These are phyloP conservation scores for Trypoxylus dichotomus DNA, from an alignment of 1,140 invertebrate genomes.

Conservation along the genomic window DNA sequence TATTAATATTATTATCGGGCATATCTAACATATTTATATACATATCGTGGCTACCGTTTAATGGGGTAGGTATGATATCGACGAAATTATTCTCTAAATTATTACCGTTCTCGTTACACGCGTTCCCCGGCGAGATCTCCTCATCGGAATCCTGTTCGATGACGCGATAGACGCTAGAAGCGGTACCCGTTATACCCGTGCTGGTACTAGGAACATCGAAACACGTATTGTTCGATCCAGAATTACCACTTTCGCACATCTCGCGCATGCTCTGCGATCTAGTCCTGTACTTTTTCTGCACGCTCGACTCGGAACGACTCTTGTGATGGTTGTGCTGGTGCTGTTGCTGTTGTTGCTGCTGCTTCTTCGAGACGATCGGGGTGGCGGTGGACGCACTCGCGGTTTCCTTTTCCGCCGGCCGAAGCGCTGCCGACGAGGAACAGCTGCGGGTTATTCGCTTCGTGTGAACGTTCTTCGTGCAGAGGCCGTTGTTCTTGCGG, in stretches of 20 bases:
- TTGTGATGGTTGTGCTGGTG: neutral
- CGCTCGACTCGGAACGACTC: neutral
- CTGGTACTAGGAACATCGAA: conserved; percentile 60
- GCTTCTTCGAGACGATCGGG: neutral
- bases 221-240: conserved; percentile 38
- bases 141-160: conserved; percentile 62
- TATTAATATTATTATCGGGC: conserved; percentile 34
- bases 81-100: conserved; percentile 52
- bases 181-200: conserved; percentile 56
- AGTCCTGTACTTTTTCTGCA: conserved; percentile 41
- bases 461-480: conserved; percentile 14
- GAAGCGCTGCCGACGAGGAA: neutral
- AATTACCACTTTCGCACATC: conserved; percentile 37
- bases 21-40: conserved; percentile 56
- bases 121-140: conserved; percentile 50
- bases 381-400: neutral
- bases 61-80: conserved; percentile 59
- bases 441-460: conserved; percentile 25
- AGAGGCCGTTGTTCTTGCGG: conserved; percentile 23
- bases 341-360: neutral
- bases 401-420: neutral
- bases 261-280: conserved; percentile 42
- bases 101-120: conserved; percentile 35
- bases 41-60: conserved; percentile 59
- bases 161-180: conserved; percentile 57